Evolutionary conservation across 2,888 invertebrate species (phyloP).

Genomic region (Aporophyla lueneburgensis): DNA sequence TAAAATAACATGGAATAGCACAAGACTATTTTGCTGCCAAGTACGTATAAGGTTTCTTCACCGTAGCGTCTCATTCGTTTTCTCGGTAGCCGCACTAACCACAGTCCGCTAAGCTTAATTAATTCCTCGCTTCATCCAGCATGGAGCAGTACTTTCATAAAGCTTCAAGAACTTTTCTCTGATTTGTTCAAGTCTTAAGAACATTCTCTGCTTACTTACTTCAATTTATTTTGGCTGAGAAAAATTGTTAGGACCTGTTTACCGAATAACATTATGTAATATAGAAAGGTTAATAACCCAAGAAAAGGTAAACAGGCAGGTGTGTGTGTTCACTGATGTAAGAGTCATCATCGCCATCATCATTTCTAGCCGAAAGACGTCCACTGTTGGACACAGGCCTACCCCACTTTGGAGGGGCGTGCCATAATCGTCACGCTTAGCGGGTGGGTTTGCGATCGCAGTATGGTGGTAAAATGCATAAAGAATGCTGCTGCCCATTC

Average conservation of each 20-base stretch:
- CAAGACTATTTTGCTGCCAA: background rate
- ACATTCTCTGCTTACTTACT: background rate
- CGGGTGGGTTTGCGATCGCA: too few species aligned
- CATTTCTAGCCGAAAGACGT: background rate
- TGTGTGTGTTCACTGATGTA: too few species aligned
- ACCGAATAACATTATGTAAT: background rate
- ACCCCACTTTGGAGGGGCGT: too few species aligned
- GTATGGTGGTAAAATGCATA: too few species aligned
- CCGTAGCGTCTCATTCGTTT: constrained; percentile 22
- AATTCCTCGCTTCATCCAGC: constrained; percentile 59
- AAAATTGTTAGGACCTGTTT: too few species aligned
- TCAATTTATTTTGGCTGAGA: background rate
- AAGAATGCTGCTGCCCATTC: too few species aligned
- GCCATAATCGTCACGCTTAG: too few species aligned
- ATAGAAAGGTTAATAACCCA: too few species aligned
- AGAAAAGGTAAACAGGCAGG: too few species aligned
- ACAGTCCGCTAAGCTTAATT: constrained; percentile 57
- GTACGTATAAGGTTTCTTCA: background rate
- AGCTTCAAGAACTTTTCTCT: constrained; percentile 31
- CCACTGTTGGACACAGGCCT: too few species aligned
- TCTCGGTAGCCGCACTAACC: constrained; percentile 4
- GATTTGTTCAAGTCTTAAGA: constrained; percentile 1
- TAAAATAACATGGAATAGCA: background rate
- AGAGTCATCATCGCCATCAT: background rate
- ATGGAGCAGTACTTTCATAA: constrained; percentile 21